phyloP scores from a whole-genome alignment of 2,888 invertebrate genomes.

The Junonia oenone region DNA sequence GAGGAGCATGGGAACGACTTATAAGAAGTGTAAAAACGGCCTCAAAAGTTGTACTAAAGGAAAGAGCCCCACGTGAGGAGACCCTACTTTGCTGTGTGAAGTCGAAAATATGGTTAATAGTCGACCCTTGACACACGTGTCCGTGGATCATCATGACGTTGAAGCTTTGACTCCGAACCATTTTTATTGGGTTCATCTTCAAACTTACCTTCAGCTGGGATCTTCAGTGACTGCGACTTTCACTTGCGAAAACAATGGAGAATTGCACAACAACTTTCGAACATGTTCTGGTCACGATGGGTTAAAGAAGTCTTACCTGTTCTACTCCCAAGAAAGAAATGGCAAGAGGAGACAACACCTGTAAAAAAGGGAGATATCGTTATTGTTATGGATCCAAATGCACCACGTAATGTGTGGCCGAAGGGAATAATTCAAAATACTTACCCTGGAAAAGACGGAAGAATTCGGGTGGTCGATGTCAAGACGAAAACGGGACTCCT shows the following conservation, averaged over 20 bases:
- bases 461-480: conserved; percentile 16
- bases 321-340: conserved; percentile 6
- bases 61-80: conserved; percentile 14
- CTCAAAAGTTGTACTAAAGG: neutral
- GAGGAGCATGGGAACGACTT: conserved; percentile 23
- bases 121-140: conserved; percentile 32
- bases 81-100: conserved; percentile 15
- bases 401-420: conserved; percentile 22
- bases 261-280: conserved; percentile 11
- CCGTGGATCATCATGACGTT: conserved; percentile 25
- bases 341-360: neutral
- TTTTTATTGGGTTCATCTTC: neutral
- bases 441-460: conserved; percentile 18
- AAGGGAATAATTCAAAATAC: conserved; percentile 5
- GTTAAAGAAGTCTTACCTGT: conserved; percentile 11
- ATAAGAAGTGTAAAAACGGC: conserved; percentile 19
- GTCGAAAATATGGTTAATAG: conserved; percentile 13
- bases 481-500: conserved; percentile 12
- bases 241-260: conserved; percentile 6
- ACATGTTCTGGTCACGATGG: conserved; percentile 22
- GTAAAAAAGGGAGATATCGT: conserved; percentile 15
- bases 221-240: conserved; percentile 2
- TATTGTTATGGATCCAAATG: conserved; percentile 9
- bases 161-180: neutral
- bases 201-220: too few relatives aligned